Conservation (phyloP, 1,140 invertebrate species). For the Euwallacea fornicatus region DNA sequence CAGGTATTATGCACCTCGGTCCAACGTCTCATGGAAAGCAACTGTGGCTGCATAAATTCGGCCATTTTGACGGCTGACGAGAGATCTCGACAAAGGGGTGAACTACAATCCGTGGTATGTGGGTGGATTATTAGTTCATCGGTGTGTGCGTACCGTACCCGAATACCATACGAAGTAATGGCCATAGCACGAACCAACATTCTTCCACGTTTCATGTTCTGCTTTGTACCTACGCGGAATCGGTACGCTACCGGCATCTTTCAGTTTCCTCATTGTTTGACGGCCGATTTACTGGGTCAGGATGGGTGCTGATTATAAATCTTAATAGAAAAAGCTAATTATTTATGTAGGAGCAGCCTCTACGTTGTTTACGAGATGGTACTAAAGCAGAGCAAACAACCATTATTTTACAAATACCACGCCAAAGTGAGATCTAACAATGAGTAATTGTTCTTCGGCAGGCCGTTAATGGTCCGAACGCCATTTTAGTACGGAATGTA, state of each 20-base stretch:
- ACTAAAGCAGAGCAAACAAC: background rate
- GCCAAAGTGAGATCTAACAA: background rate
- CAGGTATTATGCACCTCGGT: background rate
- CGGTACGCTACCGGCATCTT: background rate
- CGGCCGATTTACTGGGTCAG: background rate
- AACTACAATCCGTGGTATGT: background rate
- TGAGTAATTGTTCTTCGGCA: background rate
- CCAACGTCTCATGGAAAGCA: background rate
- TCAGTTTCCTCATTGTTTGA: background rate
- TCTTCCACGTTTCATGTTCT: conserved; percentile 9
- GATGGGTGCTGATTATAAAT: background rate
- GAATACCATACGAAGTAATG: background rate
- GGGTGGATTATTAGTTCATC: background rate
- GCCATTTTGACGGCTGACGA: background rate
- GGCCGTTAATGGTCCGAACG: background rate
- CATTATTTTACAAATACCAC: background rate
- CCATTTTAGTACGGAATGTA: background rate
- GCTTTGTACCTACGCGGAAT: conserved; percentile 7
- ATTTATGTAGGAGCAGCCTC: background rate
- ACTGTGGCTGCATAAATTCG: background rate
- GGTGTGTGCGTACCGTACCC: background rate
- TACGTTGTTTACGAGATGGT: background rate
- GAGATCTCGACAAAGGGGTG: too few relatives aligned
- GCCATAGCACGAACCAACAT: conserved; percentile 2
- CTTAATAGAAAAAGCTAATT: background rate